Base-by-base conservation (phyloP, 1,140 invertebrate genomes). In the Atta colombica region DNA sequence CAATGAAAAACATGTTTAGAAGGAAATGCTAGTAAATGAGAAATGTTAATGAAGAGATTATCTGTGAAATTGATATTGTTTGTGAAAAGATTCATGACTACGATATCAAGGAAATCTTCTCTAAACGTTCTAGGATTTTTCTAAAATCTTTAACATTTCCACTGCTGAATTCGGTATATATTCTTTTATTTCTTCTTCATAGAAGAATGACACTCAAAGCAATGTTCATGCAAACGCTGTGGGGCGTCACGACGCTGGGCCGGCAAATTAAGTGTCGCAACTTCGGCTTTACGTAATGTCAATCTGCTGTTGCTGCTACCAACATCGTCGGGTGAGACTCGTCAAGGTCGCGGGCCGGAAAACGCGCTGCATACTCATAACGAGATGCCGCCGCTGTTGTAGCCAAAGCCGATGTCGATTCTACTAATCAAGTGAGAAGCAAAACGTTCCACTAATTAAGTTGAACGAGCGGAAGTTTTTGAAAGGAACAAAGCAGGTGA, bases 201-300 rank as follows among this genome's bases (percentile, higher is more conserved):
- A 65, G 28, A 31, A 89, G 82, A 39, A 86, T 86, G 81, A 75
- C 3, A 28, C 7, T 68, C 58, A n/a, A 60, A 21, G 35, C 61
- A n/a, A 31, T 31, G 45, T 51, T 72, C 25, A 28, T 31, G 28
- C 25, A 31, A 58, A 12, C 28, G n/a, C 16, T 39, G 60, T 21
- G 18, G 28, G 60, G 58, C 60, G 60, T 85, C 74, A 53, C 69
- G 87, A 87, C 78, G 69, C 63, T 72, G 72, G 80, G 45, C 68
- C 60, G 74, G 45, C 58, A 68, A 84, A 84, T 84, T 63, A 49
- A 75, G 80, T 55, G 12, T 68, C 66, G 88, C 69, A 75, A 84
- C 86, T 89, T 89, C 3, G 86, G 78, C 8, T 88, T 89, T 89
- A 89, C 88, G 88, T 89, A 89, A 89, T 72, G 53, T 39, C 65